Conservation (phyloP, 2,888 invertebrate genomes). For the Drosophila mettleri region DNA sequence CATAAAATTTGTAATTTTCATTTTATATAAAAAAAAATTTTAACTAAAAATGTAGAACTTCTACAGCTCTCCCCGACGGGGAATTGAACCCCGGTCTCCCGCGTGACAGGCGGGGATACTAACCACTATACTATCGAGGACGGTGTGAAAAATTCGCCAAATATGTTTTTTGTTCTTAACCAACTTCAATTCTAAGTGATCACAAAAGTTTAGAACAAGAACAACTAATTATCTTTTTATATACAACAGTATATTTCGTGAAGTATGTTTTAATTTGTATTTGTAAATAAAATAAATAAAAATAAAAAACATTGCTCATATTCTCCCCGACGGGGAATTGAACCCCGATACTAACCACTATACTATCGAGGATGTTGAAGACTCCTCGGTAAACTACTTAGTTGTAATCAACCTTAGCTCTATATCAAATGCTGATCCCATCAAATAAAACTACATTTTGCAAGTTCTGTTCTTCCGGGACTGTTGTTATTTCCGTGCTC, state of each 20-base stretch:
- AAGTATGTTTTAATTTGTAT: too few relatives aligned
- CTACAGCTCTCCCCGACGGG: conserved; percentile 64
- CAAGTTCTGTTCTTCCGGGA: conserved; percentile 37
- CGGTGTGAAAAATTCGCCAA: rapidly evolving
- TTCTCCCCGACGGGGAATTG: conserved; percentile 64
- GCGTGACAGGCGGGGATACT: conserved; percentile 69
- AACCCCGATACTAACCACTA: conserved; percentile 71
- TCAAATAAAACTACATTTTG: conserved; percentile 37
- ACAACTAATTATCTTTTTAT: not conserved
- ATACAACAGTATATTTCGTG: not conserved
- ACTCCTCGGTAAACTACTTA: not conserved
- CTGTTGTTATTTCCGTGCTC: conserved; percentile 59
- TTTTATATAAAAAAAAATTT: conserved; percentile 3
- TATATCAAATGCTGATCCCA: conserved; percentile 44
- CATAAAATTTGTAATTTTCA: too few relatives aligned
- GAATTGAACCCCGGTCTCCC: conserved; percentile 68
- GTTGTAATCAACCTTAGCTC: conserved; percentile 13
- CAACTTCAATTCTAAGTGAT: not conserved
- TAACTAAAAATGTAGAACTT: too few relatives aligned
- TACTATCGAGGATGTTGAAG: conserved; percentile 62
- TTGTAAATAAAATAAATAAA: not conserved
- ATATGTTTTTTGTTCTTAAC: not conserved
- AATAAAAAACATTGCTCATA: not conserved
- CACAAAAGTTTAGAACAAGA: not conserved
- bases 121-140: conserved; percentile 73